These are phyloP conservation scores for Myocastor coypus DNA, from an alignment of 2,113 vertebrate species.

Conservation along the genomic window DNA sequence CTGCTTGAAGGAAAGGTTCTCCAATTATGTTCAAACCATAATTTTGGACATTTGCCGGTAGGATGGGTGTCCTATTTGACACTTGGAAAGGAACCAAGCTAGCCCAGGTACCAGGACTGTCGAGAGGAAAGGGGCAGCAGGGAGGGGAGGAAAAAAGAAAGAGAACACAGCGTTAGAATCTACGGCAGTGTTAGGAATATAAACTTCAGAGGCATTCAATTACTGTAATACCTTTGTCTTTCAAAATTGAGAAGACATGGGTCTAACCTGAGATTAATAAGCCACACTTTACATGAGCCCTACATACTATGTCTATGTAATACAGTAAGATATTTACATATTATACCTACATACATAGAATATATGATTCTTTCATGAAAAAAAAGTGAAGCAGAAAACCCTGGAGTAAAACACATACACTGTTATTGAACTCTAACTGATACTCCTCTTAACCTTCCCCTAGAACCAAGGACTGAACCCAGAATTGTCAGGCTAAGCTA, in stretches of 20 bases:
- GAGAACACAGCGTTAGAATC: slow-evolving; percentile 80
- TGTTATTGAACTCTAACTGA: neutral
- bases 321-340: neutral
- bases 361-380: slow-evolving; percentile 55
- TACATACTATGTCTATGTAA: neutral
- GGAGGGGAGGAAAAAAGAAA: slow-evolving; percentile 68
- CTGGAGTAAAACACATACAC: neutral
- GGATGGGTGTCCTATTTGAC: slow-evolving; percentile 99
- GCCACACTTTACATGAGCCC: slow-evolving; percentile 7
- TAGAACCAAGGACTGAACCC: neutral
- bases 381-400: slow-evolving; percentile 41
- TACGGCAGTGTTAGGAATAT: slow-evolving; percentile 40
- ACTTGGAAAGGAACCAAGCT: slow-evolving; percentile 99
- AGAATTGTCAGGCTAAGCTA: neutral
- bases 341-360: slow-evolving; percentile 23
- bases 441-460: neutral
- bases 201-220: slow-evolving; percentile 62
- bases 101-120: slow-evolving; percentile 99
- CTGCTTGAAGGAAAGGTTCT: slow-evolving; percentile 99
- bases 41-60: slow-evolving; percentile 99
- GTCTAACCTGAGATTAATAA: slow-evolving; percentile 44
- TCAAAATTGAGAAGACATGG: slow-evolving; percentile 22
- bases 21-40: slow-evolving; percentile 99
- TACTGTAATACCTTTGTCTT: slow-evolving; percentile 46
- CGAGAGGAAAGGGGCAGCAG: slow-evolving; percentile 52